Evolutionary conservation across 2,888 invertebrate genomes (phyloP).

Genomic region (Torymus aiolomorphi): DNA sequence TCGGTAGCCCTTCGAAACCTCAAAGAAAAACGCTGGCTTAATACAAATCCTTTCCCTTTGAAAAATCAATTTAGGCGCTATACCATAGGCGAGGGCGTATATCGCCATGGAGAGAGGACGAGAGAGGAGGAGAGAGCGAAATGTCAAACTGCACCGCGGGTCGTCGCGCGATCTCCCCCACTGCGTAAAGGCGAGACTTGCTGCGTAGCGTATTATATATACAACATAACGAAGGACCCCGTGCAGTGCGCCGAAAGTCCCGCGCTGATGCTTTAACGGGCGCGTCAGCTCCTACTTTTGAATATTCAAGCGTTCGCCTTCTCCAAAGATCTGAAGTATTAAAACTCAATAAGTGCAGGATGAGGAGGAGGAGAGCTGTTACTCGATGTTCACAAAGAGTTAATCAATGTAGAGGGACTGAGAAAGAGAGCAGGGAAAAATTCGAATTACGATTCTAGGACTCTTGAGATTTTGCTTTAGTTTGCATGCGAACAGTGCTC

Average conservation of each 20-base stretch:
- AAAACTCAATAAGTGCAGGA: constrained; percentile 39
- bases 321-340: too few relatives aligned
- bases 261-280: constrained; percentile 3
- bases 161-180: background rate
- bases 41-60: constrained; percentile 7
- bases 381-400: constrained; percentile 17
- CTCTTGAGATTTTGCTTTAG: constrained; percentile 4
- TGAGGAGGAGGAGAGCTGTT: background rate
- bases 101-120: too few relatives aligned
- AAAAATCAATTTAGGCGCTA: constrained; percentile 19
- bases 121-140: too few relatives aligned
- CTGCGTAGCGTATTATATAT: background rate
- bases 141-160: background rate
- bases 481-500: constrained; percentile 8
- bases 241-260: background rate
- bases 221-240: constrained; percentile 23
- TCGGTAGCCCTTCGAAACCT: background rate
- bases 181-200: background rate
- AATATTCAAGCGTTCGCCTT: constrained; percentile 45
- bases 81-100: background rate
- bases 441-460: constrained; percentile 22
- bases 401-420: constrained; percentile 23
- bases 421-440: background rate
- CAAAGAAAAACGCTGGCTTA: background rate
- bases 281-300: constrained; percentile 2